Percentiles rank a stretch among this genome's conserved stretches.
Evolutionary conservation across 2,797 vertebrate species (phyloP).

Genomic region (Alcedo quadribrachys): DNA sequence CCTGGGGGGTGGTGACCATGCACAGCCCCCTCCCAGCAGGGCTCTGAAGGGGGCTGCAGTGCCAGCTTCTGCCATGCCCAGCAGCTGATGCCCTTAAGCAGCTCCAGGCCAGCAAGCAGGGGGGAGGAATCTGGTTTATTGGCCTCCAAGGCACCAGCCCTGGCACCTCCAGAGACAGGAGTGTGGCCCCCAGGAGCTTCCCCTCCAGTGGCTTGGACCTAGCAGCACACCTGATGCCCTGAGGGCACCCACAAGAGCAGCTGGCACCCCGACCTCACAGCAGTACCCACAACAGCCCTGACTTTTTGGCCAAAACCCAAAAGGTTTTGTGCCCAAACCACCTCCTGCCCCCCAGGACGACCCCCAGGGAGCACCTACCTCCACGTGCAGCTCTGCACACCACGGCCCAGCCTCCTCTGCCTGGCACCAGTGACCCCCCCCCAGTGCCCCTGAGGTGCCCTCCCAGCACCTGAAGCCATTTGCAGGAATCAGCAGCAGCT

Average conservation of each 20-base stretch:
- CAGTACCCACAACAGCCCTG: not conserved
- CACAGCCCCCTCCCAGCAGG: too few relatives aligned
- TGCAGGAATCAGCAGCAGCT: too few relatives aligned
- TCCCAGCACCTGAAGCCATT: too few relatives aligned
- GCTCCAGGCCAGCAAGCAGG: not conserved
- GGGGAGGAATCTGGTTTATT: not conserved
- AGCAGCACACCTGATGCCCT: not conserved
- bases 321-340: not conserved
- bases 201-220: not conserved
- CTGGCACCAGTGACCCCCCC: too few relatives aligned
- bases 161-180: accelerated
- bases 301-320: not conserved
- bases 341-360: not conserved
- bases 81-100: too few relatives aligned
- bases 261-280: not conserved
- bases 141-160: accelerated
- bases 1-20: too few relatives aligned
- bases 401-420: too few relatives aligned
- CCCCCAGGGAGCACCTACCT: not conserved
- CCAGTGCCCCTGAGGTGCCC: too few relatives aligned
- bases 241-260: not conserved
- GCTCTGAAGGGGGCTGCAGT: too few relatives aligned
- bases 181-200: too few relatives aligned
- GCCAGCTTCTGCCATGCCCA: too few relatives aligned
- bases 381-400: too few relatives aligned